Conservation (phyloP, 1,140 invertebrate species). For the Pteromalus puparum region DNA sequence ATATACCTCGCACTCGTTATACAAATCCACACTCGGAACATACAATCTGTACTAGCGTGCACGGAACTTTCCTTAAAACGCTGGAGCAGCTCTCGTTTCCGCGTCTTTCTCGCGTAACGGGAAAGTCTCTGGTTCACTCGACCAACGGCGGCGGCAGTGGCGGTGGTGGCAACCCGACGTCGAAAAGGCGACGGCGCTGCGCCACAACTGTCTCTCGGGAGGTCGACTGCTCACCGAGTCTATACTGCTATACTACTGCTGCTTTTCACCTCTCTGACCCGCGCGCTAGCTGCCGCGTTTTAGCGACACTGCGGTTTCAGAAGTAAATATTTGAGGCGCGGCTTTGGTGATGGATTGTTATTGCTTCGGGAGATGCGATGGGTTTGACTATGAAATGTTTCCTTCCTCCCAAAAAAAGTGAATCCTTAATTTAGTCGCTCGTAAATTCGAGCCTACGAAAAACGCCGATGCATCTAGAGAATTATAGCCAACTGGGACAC, state of each 20-base stretch:
- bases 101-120: conserved; percentile 43
- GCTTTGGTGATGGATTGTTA: neutral
- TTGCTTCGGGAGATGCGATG: neutral
- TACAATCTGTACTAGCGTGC: neutral
- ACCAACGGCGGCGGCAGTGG: neutral
- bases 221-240: neutral
- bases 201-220: conserved; percentile 3
- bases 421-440: neutral
- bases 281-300: neutral
- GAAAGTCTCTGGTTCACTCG: conserved; percentile 17
- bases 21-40: conserved; percentile 7
- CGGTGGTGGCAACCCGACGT: neutral
- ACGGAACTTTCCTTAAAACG: conserved; percentile 38
- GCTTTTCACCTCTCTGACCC: neutral
- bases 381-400: too few species aligned
- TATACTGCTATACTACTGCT: neutral
- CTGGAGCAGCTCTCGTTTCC: conserved; percentile 26
- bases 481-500: too few species aligned
- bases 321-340: neutral
- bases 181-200: neutral
- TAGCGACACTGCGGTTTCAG: neutral
- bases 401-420: too few species aligned
- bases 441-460: neutral
- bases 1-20: neutral
- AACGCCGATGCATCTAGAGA: too few species aligned